phyloP scores from a whole-genome alignment of 2,113 vertebrate species.

The Cyanoliseus patagonus region DNA sequence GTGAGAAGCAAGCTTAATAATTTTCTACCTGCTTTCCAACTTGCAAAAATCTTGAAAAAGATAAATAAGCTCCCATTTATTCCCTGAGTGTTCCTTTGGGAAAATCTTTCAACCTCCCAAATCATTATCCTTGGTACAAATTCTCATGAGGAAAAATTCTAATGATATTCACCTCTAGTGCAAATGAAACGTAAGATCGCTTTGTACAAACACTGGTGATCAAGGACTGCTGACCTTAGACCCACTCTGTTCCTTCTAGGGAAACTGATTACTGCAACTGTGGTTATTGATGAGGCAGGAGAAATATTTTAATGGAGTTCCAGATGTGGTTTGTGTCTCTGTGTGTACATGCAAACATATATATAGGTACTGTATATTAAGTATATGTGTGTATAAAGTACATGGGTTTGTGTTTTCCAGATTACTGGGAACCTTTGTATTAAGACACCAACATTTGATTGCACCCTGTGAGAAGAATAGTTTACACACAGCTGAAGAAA shows the following conservation, averaged over 20 bases:
- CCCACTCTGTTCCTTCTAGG: not conserved
- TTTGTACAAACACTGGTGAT: not conserved
- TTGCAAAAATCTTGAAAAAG: not conserved
- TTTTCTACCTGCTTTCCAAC: not conserved
- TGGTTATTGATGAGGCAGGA: not conserved
- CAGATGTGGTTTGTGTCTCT: not conserved
- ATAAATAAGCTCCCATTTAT: not conserved
- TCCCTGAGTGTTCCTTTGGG: not conserved
- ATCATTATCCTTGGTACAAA: not conserved
- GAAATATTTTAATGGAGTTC: conserved; percentile 20
- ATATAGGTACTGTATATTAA: not conserved
- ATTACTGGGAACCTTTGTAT: not conserved
- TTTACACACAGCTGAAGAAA: conserved; percentile 4
- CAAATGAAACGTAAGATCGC: not conserved
- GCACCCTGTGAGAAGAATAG: not conserved
- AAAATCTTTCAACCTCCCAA: not conserved
- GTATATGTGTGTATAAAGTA: not conserved
- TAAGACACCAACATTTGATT: not conserved
- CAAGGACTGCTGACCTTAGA: not conserved
- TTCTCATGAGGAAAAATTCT: not conserved
- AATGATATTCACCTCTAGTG: not conserved
- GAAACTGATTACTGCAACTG: not conserved
- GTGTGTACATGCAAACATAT: not conserved
- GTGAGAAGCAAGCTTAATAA: not conserved
- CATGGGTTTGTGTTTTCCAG: not conserved